Evolutionary conservation across 2,888 invertebrate genomes (phyloP).

Genomic region (Rhodophaea formosa): DNA sequence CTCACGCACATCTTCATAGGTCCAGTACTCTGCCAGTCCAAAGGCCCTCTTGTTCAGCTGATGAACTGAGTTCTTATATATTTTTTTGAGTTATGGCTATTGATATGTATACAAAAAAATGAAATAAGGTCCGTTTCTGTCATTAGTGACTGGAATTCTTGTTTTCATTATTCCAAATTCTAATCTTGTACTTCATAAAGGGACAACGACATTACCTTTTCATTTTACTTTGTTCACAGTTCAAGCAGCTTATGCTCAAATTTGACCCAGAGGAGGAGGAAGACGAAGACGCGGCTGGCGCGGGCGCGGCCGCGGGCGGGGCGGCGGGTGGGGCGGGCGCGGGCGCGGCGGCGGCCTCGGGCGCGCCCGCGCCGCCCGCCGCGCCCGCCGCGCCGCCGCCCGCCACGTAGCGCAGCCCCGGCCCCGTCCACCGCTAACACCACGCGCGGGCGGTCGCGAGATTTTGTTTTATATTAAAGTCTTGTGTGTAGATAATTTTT

Average conservation of each 20-base stretch:
- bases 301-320: constrained; percentile 79
- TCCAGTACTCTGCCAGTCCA: no score
- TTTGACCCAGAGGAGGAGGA: constrained; percentile 90
- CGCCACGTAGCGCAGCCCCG: constrained; percentile 25
- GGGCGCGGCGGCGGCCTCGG: constrained; percentile 50
- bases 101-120: no score
- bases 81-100: no score
- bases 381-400: constrained; percentile 28
- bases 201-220: neutral
- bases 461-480: constrained; percentile 74
- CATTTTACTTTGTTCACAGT: constrained; percentile 70
- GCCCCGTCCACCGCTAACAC: constrained; percentile 19
- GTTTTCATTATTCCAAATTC: no score
- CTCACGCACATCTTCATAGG: no score
- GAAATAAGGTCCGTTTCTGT: no score
- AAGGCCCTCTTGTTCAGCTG: no score
- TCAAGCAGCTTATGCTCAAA: constrained; percentile 91
- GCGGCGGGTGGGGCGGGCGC: constrained; percentile 66
- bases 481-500: constrained; percentile 80
- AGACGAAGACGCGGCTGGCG: constrained; percentile 80
- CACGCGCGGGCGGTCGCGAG: constrained; percentile 16
- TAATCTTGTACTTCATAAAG: constrained; percentile 23
- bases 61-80: no score
- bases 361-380: constrained; percentile 28
- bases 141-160: no score